Conservation (phyloP, 2,113 vertebrate species). For the Myiopsitta monachus region DNA sequence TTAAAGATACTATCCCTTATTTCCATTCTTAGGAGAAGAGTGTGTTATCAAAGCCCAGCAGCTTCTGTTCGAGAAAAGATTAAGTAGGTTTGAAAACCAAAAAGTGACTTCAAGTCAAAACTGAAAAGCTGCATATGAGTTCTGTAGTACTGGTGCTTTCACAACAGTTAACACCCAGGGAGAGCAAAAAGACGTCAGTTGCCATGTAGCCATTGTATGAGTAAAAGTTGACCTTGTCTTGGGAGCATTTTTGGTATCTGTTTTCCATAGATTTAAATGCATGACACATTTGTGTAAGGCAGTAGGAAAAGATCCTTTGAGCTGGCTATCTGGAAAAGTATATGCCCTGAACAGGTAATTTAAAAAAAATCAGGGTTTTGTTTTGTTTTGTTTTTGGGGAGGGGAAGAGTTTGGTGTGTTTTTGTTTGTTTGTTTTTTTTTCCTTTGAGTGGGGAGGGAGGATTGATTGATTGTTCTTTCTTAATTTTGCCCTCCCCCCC, state of each 20-base stretch:
- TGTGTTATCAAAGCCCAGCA: not conserved
- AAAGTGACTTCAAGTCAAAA: not conserved
- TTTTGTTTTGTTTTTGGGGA: too few species aligned
- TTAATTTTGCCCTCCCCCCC: not conserved
- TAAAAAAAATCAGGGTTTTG: not conserved
- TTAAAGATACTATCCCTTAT: not conserved
- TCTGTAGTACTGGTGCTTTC: not conserved
- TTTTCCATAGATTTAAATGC: not conserved
- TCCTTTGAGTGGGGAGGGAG: accelerated
- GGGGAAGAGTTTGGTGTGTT: accelerated
- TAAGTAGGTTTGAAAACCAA: not conserved
- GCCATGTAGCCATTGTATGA: not conserved
- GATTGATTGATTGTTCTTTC: accelerated
- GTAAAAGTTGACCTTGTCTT: not conserved
- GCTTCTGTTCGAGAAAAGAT: not conserved
- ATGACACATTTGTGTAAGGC: not conserved
- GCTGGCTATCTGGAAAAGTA: not conserved
- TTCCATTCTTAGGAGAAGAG: not conserved
- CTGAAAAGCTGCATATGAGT: not conserved
- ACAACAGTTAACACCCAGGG: not conserved
- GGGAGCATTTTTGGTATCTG: not conserved
- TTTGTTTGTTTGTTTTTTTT: accelerated
- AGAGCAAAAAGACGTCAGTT: not conserved
- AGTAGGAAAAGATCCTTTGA: not conserved
- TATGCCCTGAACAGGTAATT: not conserved